A percentile compares a stretch with the other conserved stretches of the same genome.
Conservation (phyloP, 2,888 invertebrate genomes). For the Plagodis dolabraria region DNA sequence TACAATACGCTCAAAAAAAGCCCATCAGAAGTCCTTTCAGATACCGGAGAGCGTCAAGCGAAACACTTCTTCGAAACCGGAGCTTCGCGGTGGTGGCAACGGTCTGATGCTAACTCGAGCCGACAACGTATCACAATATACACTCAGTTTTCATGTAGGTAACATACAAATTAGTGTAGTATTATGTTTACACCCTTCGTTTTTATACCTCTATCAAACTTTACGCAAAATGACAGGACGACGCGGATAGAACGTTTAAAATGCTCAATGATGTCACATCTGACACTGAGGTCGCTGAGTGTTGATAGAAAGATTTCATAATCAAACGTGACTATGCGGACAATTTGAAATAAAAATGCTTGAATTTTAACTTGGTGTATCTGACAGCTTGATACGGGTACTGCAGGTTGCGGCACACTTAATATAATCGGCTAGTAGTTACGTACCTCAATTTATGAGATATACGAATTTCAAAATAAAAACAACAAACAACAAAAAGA, state of each 20-base stretch:
- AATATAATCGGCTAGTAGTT: slow-evolving; percentile 69
- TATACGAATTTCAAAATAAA: too few relatives aligned
- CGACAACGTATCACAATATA: slow-evolving; percentile 79
- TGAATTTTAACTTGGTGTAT: slow-evolving; percentile 73
- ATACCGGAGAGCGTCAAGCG: slow-evolving; percentile 70
- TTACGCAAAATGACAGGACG: slow-evolving; percentile 61
- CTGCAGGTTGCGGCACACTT: slow-evolving; percentile 68
- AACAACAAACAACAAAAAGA: slow-evolving; percentile 45
- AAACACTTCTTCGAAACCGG: slow-evolving; percentile 81
- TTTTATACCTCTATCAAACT: slow-evolving; percentile 68
- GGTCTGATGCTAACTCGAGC: slow-evolving; percentile 62
- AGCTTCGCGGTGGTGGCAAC: slow-evolving; percentile 51
- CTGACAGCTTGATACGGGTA: slow-evolving; percentile 80
- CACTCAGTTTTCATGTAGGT: slow-evolving; percentile 71
- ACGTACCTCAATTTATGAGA: slow-evolving; percentile 50
- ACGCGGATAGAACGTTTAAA: slow-evolving; percentile 44
- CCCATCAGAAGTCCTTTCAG: slow-evolving; percentile 47
- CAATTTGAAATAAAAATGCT: slow-evolving; percentile 60
- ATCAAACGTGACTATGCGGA: slow-evolving; percentile 65
- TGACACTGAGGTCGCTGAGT: slow-evolving; percentile 37
- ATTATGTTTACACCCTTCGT: slow-evolving; percentile 74
- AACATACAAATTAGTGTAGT: slow-evolving; percentile 78
- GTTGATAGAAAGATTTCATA: slow-evolving; percentile 48
- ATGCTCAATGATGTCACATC: slow-evolving; percentile 35
- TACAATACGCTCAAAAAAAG: slow-evolving; percentile 51